Evolutionary conservation across 2,797 vertebrate genomes (phyloP), one percentile per base, ranked within the genome.

Genomic region (Premnoplex brunnescens): DNA sequence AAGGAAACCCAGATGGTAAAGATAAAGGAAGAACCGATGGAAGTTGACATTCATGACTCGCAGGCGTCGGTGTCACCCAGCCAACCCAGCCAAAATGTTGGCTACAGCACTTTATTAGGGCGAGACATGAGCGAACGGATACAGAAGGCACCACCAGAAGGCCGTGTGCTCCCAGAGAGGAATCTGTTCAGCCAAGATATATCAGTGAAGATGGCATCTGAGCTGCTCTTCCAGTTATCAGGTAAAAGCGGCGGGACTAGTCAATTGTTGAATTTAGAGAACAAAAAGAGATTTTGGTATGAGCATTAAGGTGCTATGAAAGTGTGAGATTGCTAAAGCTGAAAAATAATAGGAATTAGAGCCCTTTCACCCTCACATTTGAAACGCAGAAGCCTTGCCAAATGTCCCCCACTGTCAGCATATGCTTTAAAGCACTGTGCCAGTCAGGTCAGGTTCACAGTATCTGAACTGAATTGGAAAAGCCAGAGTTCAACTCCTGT

Each of bases 141-240:
- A 94, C 98, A 98, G 84, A 98, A 98, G 97, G 98, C 99, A 79
- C 98, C 99, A 79, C 98, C 98, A 3, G 99, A 99, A 94, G 98
- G 98, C 66, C 97, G 99, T 96, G 97, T 98, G 83, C 97, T 98
- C 96, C 99, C 99, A 21, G 99, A 99, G 97, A 99, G 99, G 97
- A 99, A 98, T 94, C 99, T 99, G 32, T 99, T 99, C 98, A 99
- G 99, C 96, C 99, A 99, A 97, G 99, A 99, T 97, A 99, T 99
- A 98, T 99, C 99, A 21, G 99, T 99, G 98, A 99, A 99, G 98
- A 99, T 99, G 99, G 99, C 99, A 92, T 99, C 99, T 0, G 99
- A 99, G 97, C 98, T 99, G 66, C 98, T 99, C 97, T 99, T 99
- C 98, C 99, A 99, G 96, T 97, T 99, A 92, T 99, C 99, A 97